Percentiles rank a stretch among this genome's conserved stretches.
These are phyloP conservation scores for Maconellicoccus hirsutus DNA, from an alignment of 1,140 invertebrate species.

Conservation along the genomic window DNA sequence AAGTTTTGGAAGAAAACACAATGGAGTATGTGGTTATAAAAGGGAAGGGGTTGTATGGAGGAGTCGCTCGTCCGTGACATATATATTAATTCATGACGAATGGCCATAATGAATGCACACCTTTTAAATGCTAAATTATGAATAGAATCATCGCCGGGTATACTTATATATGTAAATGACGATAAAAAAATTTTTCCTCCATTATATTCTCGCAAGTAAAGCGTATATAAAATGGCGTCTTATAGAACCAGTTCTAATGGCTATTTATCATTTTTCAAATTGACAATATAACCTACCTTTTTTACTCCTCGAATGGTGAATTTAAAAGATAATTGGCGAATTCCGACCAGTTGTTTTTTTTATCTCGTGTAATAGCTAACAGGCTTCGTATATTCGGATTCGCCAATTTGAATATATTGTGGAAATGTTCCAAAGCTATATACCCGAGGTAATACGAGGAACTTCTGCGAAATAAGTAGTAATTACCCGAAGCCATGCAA, in stretches of 20 bases:
- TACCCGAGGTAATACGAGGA: neutral
- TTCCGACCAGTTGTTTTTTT: neutral
- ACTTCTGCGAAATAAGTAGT: neutral
- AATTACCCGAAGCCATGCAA: constrained; percentile 2
- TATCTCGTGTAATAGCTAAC: neutral
- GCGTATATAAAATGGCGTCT: neutral
- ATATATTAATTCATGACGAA: neutral
- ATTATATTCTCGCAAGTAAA: too few species aligned
- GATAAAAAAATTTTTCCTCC: neutral
- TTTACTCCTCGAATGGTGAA: neutral
- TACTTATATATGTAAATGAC: neutral
- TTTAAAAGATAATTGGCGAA: neutral
- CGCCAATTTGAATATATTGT: neutral
- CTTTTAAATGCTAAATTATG: neutral
- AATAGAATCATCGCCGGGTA: neutral
- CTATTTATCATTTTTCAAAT: neutral
- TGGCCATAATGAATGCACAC: neutral
- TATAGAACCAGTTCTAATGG: neutral
- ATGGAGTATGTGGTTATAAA: too few species aligned
- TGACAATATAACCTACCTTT: neutral
- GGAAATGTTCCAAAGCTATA: neutral
- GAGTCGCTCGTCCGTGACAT: neutral
- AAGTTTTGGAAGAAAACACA: too few species aligned
- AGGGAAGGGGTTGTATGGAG: neutral
- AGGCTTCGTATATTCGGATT: neutral